Evolutionary conservation across 2,113 vertebrate species (phyloP).

Genomic region (Anthoscopus minutus): DNA sequence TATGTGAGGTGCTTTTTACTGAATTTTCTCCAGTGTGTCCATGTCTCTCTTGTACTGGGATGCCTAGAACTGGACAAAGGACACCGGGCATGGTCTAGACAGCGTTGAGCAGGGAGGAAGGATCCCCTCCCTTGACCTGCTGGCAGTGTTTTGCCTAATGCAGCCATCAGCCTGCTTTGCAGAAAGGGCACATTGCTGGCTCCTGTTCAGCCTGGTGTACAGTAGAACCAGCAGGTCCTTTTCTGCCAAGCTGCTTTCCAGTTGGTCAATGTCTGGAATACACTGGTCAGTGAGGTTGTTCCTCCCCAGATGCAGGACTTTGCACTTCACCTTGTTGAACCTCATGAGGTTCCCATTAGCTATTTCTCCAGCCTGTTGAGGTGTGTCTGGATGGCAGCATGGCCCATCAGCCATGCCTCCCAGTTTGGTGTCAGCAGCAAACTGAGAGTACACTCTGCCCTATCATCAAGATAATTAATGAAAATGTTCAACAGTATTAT

Average conservation of each 20-base stretch:
- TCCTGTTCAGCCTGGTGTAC: background rate
- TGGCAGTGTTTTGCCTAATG: background rate
- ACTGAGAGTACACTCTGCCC: background rate
- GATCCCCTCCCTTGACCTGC: background rate
- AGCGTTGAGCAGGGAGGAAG: background rate
- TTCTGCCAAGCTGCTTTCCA: background rate
- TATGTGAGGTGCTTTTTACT: background rate
- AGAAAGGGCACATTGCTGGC: rapidly evolving
- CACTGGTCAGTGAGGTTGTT: background rate
- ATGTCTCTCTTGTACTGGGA: background rate
- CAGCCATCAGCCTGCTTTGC: background rate
- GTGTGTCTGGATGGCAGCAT: background rate
- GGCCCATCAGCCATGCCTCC: background rate
- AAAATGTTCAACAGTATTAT: background rate
- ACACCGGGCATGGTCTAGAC: background rate
- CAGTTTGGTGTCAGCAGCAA: background rate
- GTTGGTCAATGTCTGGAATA: rapidly evolving
- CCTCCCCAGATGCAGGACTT: background rate
- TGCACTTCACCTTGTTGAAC: background rate
- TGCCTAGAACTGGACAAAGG: background rate
- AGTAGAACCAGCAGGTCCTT: background rate
- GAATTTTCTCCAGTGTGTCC: background rate
- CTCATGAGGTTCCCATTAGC: background rate
- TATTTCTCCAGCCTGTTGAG: background rate
- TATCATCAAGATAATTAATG: background rate